Evolutionary conservation across 2,888 invertebrate genomes (phyloP), one percentile per base, ranked within the genome.

Genomic region (Tipula vernalis): DNA sequence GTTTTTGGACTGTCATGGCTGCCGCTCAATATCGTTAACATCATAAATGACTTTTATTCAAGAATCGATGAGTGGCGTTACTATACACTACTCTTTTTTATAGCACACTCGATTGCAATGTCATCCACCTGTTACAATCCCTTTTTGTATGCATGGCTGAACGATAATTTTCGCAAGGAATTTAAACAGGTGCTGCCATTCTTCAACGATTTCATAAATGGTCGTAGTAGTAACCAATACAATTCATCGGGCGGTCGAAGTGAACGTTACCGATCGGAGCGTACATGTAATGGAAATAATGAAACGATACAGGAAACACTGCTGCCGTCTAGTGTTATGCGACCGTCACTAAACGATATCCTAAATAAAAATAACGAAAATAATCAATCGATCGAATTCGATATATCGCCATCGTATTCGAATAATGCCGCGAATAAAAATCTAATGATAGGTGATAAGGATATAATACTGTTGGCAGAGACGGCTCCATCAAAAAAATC

Each of bases 71-170:
- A 94, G 87, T 95, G 96, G 94, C 93, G 93, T 86, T 97, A 95
- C 91, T 97, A 96, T 91, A 95, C 95, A 89, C 92, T 97, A 39
- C 93, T 95, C 88, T 98, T 98, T 90, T 96, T 98, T 91, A 92
- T 95, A 87, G 95, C 95, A 0, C 98, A 98, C 90, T 94, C 96
- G 83, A 93, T 97, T 87, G 97, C 98, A 5, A 97, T 98, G 96
- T 96, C 96, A 87, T 97, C 97, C 85, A 97, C 96, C 0, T 97
- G 97, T 90, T 98, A 98, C 93, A 98, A 98, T 91, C 97, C 97
- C 0, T 96, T 98, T 90, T 94, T 98, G 86, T 98, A 98, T 91
- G 97, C 97, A 15, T 98, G 97, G 97, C 95, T 98, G 93, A 98
- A 98, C 91, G 97, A 97, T 28, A 87, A 87, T 51, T 98, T 97